Evolutionary conservation across 1,140 invertebrate species (phyloP), one percentile per base, ranked within the genome.

Genomic region (Cyphomyrmex costatus): DNA sequence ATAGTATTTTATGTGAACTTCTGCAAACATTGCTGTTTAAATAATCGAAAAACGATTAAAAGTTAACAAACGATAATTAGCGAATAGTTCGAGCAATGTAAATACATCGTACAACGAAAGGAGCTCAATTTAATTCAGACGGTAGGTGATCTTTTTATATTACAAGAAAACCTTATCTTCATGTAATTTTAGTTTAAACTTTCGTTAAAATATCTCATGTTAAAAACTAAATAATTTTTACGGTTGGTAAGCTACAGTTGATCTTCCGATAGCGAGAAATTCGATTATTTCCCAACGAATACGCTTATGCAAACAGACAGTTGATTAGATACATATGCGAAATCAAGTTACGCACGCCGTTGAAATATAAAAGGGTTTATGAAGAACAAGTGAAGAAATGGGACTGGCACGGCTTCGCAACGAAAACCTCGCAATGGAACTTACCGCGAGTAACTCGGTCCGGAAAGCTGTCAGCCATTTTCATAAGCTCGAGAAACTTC

Each of bases 401-500:
- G n/a, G 46, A 70, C 66, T 46, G 61, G 33, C 51, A 58, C 12
- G 6, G 30, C 21, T 53, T 88, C 42, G 30, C 46, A 71, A 60
- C 53, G 56, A 88, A 88, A 77, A 30, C 19, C 70, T 84, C 27
- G 82, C 85, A 80, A 70, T 83, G 73, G 79, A 89, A 89, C 83
- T 88, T 89, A 58, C 56, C 56, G 63, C 84, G 58, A 87, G 79
- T 85, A 88, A 87, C 66, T 68, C 53, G 74, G 86, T 79, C 88
- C 74, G 87, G 86, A 85, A 88, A 85, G 82, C 88, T 89, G 86
- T 85, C 88, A 85, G 86, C 88, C 88, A 89, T 89, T 89, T 88
- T 89, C 88, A 89, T 89, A 88, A 89, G 86, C 82, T 88, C 66
- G 82, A 79, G 86, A 88, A 88, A 80, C 80, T 89, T 77, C 58